These are phyloP conservation scores for Leptopilina drosophilae DNA, from an alignment of 2,888 invertebrate species.

Conservation along the genomic window DNA sequence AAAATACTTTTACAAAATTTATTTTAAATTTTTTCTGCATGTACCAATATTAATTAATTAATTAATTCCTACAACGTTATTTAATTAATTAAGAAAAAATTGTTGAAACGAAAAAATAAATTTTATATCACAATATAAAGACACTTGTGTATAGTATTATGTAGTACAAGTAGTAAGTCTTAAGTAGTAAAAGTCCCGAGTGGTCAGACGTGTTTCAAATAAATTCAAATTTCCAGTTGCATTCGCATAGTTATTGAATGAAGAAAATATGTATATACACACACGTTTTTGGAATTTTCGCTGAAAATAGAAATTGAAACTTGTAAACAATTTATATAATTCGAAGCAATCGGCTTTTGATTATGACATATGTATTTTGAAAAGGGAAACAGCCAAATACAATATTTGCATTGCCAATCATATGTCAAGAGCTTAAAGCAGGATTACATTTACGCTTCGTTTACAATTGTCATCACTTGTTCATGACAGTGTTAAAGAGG, in stretches of 20 bases:
- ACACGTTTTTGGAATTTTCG: too few species aligned
- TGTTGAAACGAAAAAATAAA: too few species aligned
- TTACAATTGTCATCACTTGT: constrained; percentile 19
- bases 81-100: too few species aligned
- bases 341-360: not conserved
- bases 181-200: not conserved
- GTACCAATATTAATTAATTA: too few species aligned
- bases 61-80: too few species aligned
- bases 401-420: constrained; percentile 57
- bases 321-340: not conserved
- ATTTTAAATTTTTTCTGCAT: too few species aligned
- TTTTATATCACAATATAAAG: too few species aligned
- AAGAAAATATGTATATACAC: not conserved
- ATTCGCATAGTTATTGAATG: too few species aligned
- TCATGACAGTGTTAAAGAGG: constrained; percentile 5
- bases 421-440: constrained; percentile 51
- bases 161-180: too few species aligned
- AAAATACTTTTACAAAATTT: too few species aligned
- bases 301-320: not conserved
- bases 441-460: constrained; percentile 47
- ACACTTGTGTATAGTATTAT: too few species aligned
- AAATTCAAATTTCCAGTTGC: too few species aligned
- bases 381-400: not conserved
- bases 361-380: constrained; percentile 9
- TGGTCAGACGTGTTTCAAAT: not conserved